Evolutionary conservation across 2,113 vertebrate genomes (phyloP).

Genomic region (Nibea coibor): DNA sequence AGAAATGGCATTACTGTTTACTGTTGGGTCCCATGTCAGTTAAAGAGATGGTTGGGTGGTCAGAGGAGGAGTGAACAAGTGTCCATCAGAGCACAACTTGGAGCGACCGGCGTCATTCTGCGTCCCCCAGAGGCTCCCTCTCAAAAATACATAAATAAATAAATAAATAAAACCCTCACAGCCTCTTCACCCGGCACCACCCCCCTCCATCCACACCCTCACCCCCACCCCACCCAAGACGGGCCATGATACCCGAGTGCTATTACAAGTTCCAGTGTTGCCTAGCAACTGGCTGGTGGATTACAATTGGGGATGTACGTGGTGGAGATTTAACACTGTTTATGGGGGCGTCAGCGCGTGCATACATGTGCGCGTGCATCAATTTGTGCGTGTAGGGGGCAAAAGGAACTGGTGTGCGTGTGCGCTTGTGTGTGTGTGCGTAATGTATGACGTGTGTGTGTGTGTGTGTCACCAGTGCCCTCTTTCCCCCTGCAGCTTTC

Average conservation of each 20-base stretch:
- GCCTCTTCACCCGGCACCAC: constrained; percentile 33
- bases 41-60: constrained; percentile 12
- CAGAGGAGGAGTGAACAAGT: constrained; percentile 17
- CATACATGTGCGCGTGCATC: constrained; percentile 3
- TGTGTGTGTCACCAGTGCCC: constrained; percentile 23
- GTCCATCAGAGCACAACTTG: constrained; percentile 19
- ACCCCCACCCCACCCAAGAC: constrained; percentile 23
- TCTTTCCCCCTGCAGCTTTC: not conserved
- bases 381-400: constrained; percentile 1
- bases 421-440: not conserved
- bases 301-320: constrained; percentile 62
- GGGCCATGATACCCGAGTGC: constrained; percentile 63
- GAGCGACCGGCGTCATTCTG: not conserved
- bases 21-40: constrained; percentile 14
- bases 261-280: constrained; percentile 77
- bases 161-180: not conserved
- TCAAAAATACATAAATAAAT: not conserved
- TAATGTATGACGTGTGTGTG: constrained; percentile 18
- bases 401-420: constrained; percentile 5
- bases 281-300: constrained; percentile 82
- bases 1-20: constrained; percentile 32
- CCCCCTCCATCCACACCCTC: constrained; percentile 16
- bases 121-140: constrained; percentile 1
- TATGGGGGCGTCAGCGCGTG: constrained; percentile 41
- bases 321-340: constrained; percentile 69